These are phyloP conservation scores for Amphipoea oculea DNA, from an alignment of 2,888 invertebrate species.

Conservation along the genomic window DNA sequence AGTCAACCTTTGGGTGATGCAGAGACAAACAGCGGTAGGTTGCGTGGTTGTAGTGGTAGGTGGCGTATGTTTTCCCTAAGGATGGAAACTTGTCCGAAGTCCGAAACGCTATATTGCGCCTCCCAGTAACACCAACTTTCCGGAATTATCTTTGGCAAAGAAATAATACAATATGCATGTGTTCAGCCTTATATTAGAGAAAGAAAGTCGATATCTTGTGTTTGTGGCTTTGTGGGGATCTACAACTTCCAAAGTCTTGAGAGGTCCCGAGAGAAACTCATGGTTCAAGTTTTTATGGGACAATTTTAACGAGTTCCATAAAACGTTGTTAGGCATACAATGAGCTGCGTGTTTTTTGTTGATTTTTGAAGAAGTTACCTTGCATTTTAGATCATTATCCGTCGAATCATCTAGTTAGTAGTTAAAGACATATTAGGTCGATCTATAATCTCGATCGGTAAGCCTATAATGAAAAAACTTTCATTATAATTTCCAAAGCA, in stretches of 20 bases:
- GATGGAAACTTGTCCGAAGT: constrained; percentile 5
- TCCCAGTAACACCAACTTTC: constrained; percentile 27
- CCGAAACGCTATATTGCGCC: neutral
- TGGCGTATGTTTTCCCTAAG: constrained; percentile 6
- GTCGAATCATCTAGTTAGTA: neutral
- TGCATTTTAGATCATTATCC: neutral
- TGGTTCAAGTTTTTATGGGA: constrained; percentile 26
- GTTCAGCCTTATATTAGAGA: constrained; percentile 1
- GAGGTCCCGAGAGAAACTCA: constrained; percentile 10
- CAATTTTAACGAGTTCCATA: constrained; percentile 28
- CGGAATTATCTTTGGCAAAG: constrained; percentile 1
- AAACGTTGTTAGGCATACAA: constrained; percentile 1
- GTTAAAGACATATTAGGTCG: neutral
- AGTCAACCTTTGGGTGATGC: too few species aligned
- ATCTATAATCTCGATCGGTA: neutral
- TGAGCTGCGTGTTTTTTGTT: neutral
- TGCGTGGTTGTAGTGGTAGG: too few species aligned
- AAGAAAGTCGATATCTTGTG: constrained; percentile 10
- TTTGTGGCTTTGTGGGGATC: constrained; percentile 22
- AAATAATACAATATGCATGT: neutral
- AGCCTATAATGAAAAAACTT: neutral
- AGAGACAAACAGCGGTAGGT: too few species aligned
- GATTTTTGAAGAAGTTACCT: neutral
- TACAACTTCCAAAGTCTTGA: constrained; percentile 34
- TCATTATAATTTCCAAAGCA: constrained; percentile 1